A percentile compares a stretch with the other conserved stretches of the same genome.
phyloP scores from a whole-genome alignment of 2,888 invertebrate genomes.

The Lithophane ornitopus region DNA sequence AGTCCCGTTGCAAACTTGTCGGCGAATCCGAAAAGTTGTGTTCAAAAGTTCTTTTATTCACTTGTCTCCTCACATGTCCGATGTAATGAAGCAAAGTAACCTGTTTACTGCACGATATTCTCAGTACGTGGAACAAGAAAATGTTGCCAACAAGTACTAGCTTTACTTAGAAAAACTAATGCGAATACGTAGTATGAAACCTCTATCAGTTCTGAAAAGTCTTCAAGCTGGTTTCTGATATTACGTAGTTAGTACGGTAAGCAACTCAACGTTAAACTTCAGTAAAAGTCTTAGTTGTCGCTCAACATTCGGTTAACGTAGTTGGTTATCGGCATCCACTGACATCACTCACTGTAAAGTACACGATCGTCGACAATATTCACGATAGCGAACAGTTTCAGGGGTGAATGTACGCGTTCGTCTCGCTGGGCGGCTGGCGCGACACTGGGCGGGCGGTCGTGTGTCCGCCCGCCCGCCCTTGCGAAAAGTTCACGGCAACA shows the following conservation, averaged over 20 bases:
- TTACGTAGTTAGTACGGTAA: slow-evolving; percentile 5
- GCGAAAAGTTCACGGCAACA: slow-evolving; percentile 87
- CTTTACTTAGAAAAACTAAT: slow-evolving; percentile 24
- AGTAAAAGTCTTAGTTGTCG: slow-evolving; percentile 22
- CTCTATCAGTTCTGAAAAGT: slow-evolving; percentile 32
- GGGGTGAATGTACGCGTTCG: slow-evolving; percentile 75
- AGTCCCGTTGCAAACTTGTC: slow-evolving; percentile 63
- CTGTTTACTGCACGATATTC: slow-evolving; percentile 28
- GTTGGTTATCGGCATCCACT: slow-evolving; percentile 44
- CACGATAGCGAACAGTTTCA: slow-evolving; percentile 68
- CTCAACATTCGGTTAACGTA: slow-evolving; percentile 27
- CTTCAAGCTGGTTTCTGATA: slow-evolving; percentile 4
- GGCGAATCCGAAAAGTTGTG: slow-evolving; percentile 70
- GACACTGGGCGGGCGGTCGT: slow-evolving; percentile 86
- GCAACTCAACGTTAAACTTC: slow-evolving; percentile 22
- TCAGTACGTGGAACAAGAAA: neutral
- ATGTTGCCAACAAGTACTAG: slow-evolving; percentile 7
- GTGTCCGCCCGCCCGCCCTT: slow-evolving; percentile 79
- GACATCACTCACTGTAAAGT: slow-evolving; percentile 70
- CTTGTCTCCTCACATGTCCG: slow-evolving; percentile 26
- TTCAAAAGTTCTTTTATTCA: slow-evolving; percentile 61
- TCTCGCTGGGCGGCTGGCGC: slow-evolving; percentile 81
- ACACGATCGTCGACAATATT: slow-evolving; percentile 74
- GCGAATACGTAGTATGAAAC: slow-evolving; percentile 11
- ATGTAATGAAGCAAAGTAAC: slow-evolving; percentile 15